These are phyloP conservation scores for Diploptera punctata DNA, from an alignment of 2,888 invertebrate genomes.

Conservation along the genomic window DNA sequence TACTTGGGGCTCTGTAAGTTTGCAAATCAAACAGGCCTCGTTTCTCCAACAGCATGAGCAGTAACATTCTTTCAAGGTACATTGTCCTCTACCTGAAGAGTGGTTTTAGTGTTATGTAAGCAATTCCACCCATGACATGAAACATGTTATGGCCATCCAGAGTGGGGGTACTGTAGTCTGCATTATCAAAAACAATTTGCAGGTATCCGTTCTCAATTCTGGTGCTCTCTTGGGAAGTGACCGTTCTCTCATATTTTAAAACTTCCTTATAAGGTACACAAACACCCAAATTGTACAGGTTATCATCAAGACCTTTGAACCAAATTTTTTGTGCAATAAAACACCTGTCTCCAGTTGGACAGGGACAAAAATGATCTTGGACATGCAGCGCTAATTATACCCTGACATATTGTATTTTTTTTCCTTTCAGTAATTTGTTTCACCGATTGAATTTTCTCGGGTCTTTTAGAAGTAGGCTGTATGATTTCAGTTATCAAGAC, in stretches of 20 bases:
- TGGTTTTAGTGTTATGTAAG: too few relatives aligned
- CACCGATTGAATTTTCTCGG: too few relatives aligned
- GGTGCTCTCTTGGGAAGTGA: too few relatives aligned
- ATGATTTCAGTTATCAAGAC: too few relatives aligned
- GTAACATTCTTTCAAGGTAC: conserved; percentile 1
- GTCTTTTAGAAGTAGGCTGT: too few relatives aligned
- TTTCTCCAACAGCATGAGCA: neutral
- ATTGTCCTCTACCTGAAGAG: too few relatives aligned
- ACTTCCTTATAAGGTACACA: neutral
- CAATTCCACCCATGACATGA: conserved; percentile 46
- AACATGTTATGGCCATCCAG: conserved; percentile 45
- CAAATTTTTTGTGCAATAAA: neutral
- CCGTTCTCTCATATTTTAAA: too few relatives aligned
- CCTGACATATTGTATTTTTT: too few relatives aligned
- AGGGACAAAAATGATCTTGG: conserved; percentile 6
- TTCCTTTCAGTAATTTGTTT: too few relatives aligned
- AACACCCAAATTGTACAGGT: neutral
- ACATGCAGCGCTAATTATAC: too few relatives aligned
- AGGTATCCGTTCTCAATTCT: too few relatives aligned
- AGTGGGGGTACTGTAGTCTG: conserved; percentile 44
- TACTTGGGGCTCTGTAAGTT: neutral
- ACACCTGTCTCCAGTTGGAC: neutral
- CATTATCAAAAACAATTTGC: conserved; percentile 45
- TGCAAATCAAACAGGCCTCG: neutral
- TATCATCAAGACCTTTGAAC: neutral